Evolutionary conservation across 23 tunicate species (phyloP).

Genomic region (Styela clava): DNA sequence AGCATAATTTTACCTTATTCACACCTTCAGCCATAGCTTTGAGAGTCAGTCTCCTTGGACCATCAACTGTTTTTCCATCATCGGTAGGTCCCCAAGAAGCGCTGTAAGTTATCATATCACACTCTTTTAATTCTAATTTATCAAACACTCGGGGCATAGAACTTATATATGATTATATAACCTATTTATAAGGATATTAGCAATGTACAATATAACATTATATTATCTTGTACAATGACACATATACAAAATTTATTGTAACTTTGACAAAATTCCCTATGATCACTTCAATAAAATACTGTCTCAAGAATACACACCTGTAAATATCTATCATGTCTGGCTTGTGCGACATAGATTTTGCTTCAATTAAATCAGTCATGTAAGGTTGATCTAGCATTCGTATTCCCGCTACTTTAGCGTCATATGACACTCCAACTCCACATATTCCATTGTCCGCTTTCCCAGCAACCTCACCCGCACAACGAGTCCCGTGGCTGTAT

Average conservation of each 20-base stretch:
- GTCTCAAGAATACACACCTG: slow-evolving; percentile 61
- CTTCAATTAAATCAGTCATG: slow-evolving; percentile 99
- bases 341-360: slow-evolving; percentile 88
- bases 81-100: slow-evolving; percentile 99
- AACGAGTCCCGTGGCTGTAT: slow-evolving; percentile 99
- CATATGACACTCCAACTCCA: slow-evolving; percentile 97
- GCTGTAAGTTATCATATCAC: too few relatives aligned
- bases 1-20: slow-evolving; percentile 64
- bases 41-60: slow-evolving; percentile 89
- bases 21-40: slow-evolving; percentile 94
- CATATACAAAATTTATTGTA: too few relatives aligned
- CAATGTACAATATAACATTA: too few relatives aligned
- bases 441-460: slow-evolving; percentile 98
- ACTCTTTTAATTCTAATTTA: too few relatives aligned
- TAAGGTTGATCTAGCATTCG: slow-evolving; percentile 99
- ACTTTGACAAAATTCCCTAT: too few relatives aligned
- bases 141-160: too few relatives aligned
- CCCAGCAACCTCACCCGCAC: slow-evolving; percentile 96
- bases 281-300: too few relatives aligned
- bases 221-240: too few relatives aligned
- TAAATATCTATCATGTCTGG: slow-evolving; percentile 94
- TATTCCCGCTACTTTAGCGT: slow-evolving; percentile 88
- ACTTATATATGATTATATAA: too few relatives aligned
- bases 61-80: slow-evolving; percentile 99
- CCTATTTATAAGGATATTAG: neutral